phyloP scores from a whole-genome alignment of 2,888 invertebrate species.

The Nephrocerus scutellatus region DNA sequence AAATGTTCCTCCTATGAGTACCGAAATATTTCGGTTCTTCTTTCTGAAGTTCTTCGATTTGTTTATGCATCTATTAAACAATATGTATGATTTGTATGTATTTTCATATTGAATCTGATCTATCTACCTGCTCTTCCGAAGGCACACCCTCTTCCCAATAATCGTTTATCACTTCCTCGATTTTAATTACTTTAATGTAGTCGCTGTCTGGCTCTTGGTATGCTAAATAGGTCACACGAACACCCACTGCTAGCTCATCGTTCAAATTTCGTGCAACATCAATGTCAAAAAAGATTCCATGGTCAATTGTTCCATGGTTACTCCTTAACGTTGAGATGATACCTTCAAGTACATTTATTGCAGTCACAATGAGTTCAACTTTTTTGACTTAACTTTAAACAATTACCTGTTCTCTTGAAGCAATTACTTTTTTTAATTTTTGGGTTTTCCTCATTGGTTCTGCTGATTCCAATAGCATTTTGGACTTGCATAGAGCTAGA shows the following conservation, averaged over 20 bases:
- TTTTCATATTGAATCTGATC: not conserved
- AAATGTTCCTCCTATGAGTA: conserved; percentile 34
- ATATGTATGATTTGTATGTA: not conserved
- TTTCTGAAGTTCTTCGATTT: conserved; percentile 25
- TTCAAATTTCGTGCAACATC: conserved; percentile 27
- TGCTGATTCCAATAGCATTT: conserved; percentile 11
- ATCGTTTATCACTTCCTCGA: conserved; percentile 52
- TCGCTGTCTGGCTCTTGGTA: conserved; percentile 48
- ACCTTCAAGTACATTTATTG: too few species aligned
- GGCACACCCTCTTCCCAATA: conserved; percentile 50
- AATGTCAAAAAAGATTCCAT: conserved; percentile 52
- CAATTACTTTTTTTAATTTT: conserved; percentile 24
- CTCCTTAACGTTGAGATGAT: conserved; percentile 53
- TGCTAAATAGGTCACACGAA: conserved; percentile 53
- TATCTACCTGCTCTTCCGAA: conserved; percentile 21
- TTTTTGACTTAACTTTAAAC: too few species aligned
- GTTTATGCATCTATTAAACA: conserved; percentile 22
- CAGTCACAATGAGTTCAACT: too few species aligned
- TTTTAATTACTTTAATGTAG: conserved; percentile 52
- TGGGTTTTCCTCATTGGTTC: conserved; percentile 3
- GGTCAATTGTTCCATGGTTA: conserved; percentile 55
- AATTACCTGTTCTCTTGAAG: conserved; percentile 30
- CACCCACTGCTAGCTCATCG: conserved; percentile 49
- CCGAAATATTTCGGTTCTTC: conserved; percentile 33
- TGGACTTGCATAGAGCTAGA: conserved; percentile 10